Conservation (phyloP, 2,888 invertebrate genomes). For the Agelastica alni region DNA sequence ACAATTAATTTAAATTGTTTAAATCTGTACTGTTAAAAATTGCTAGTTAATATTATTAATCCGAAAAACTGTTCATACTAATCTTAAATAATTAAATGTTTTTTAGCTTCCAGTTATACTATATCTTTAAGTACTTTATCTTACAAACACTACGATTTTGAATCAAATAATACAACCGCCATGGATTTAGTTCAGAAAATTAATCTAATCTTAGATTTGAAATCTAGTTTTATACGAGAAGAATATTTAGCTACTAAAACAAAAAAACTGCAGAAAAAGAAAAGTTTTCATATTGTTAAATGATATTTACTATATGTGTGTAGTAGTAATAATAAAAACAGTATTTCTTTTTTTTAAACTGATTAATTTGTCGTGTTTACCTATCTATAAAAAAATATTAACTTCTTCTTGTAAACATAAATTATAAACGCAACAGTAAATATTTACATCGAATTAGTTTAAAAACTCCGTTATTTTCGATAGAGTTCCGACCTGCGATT, state of each 20-base stretch:
- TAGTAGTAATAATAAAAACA: constrained; percentile 11
- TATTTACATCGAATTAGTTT: too few species aligned
- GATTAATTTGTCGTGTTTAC: too few species aligned
- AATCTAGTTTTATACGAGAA: constrained; percentile 77
- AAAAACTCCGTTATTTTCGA: too few species aligned
- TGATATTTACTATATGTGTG: constrained; percentile 11
- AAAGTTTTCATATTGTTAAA: constrained; percentile 31
- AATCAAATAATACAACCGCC: constrained; percentile 75
- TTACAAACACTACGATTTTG: constrained; percentile 88
- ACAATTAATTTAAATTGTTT: background rate
- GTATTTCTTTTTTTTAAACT: constrained; percentile 5
- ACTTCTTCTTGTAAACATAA: too few species aligned
- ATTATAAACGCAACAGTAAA: too few species aligned
- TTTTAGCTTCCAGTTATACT: constrained; percentile 42
- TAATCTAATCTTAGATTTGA: constrained; percentile 81
- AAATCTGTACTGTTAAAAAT: background rate
- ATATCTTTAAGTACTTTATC: constrained; percentile 59
- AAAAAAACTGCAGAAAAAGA: constrained; percentile 66
- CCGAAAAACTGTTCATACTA: too few species aligned
- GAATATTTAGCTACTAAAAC: constrained; percentile 81
- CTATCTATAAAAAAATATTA: too few species aligned
- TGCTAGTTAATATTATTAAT: too few species aligned
- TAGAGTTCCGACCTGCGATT: too few species aligned
- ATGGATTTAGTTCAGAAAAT: constrained; percentile 86
- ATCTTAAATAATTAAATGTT: constrained; percentile 10